Evolutionary conservation across 1,140 invertebrate genomes (phyloP).

Genomic region (Cydia fagiglandana): DNA sequence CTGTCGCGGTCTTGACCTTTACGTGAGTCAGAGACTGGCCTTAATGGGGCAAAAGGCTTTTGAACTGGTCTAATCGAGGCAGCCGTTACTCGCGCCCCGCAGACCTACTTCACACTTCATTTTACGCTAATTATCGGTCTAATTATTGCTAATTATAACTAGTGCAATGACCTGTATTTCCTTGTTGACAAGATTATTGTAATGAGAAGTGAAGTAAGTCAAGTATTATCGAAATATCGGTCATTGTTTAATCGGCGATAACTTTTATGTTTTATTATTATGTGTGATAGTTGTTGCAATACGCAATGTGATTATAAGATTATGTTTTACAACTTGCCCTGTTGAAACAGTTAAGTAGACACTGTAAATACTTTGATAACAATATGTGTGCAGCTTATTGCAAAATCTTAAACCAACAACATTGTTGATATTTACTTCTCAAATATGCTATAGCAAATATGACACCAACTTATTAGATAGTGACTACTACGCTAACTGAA

Average conservation of each 20-base stretch:
- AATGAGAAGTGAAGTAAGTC: background rate
- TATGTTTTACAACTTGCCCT: slow-evolving; percentile 16
- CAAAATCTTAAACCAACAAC: background rate
- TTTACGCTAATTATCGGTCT: slow-evolving; percentile 40
- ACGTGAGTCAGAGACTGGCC: slow-evolving; percentile 50
- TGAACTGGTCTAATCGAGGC: slow-evolving; percentile 47
- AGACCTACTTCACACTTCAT: slow-evolving; percentile 38
- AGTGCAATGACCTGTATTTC: slow-evolving; percentile 28
- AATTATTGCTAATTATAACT: slow-evolving; percentile 41
- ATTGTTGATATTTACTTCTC: no score
- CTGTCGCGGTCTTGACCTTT: slow-evolving; percentile 60
- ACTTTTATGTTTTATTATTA: slow-evolving; percentile 20
- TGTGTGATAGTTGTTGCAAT: background rate
- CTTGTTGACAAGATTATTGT: background rate
- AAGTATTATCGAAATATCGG: background rate
- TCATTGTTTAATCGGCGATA: background rate
- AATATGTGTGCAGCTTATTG: slow-evolving; percentile 10
- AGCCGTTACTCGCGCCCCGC: slow-evolving; percentile 48
- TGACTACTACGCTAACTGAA: no score
- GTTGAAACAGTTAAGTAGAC: slow-evolving; percentile 3
- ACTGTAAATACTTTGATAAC: slow-evolving; percentile 5
- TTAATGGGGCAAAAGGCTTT: slow-evolving; percentile 60
- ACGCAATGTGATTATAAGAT: slow-evolving; percentile 14
- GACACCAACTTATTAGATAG: no score
- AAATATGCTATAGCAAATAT: no score